Evolutionary conservation across 2,888 invertebrate species (phyloP).

Genomic region (Athalia rosae): DNA sequence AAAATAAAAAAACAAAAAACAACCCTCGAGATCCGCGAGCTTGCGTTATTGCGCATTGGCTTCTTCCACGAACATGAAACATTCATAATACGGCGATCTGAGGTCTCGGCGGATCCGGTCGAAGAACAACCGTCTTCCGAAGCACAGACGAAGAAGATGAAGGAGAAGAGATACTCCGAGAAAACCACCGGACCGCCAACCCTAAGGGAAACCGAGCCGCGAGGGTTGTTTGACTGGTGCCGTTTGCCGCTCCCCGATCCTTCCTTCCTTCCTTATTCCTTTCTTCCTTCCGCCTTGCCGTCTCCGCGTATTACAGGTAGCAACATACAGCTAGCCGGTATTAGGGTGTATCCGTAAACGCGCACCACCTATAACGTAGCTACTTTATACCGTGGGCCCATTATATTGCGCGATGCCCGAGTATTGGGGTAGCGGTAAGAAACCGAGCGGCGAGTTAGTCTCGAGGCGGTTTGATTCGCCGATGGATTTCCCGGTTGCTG

Average conservation of each 20-base stretch:
- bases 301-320: constrained; percentile 12
- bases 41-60: constrained; percentile 38
- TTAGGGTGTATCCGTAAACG: neutral
- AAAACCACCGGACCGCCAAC: constrained; percentile 23
- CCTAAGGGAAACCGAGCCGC: constrained; percentile 6
- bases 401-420: constrained; percentile 1
- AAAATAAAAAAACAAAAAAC: no score
- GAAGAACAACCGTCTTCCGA: neutral
- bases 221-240: constrained; percentile 46
- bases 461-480: constrained; percentile 27
- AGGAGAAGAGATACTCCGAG: constrained; percentile 5
- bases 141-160: neutral
- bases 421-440: neutral
- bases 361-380: neutral
- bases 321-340: neutral
- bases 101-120: neutral
- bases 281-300: constrained; percentile 42
- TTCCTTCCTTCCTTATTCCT: constrained; percentile 28
- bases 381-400: constrained; percentile 15
- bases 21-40: constrained; percentile 27
- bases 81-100: constrained; percentile 34
- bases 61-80: constrained; percentile 18
- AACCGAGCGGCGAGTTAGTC: no score
- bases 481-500: constrained; percentile 26
- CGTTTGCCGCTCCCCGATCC: constrained; percentile 48